A percentile compares a stretch with the other conserved stretches of the same genome.
phyloP scores from a whole-genome alignment of 2,113 vertebrate species.

The Macquaria australasica region DNA sequence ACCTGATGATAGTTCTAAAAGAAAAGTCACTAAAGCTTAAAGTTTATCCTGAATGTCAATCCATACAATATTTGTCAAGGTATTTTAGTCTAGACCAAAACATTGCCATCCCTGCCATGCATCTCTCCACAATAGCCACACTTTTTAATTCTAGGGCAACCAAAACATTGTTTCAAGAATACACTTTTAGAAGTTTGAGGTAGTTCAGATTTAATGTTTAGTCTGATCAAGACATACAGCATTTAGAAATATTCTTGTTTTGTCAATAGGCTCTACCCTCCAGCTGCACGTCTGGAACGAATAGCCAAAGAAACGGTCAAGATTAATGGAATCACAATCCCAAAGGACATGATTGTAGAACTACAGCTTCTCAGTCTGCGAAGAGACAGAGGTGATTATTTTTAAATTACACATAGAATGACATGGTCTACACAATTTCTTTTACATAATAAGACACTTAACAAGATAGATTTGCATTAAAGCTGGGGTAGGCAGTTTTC shows the following conservation, averaged over 20 bases:
- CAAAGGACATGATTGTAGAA: conserved; percentile 79
- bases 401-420: background rate
- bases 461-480: background rate
- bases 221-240: background rate
- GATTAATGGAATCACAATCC: conserved; percentile 83
- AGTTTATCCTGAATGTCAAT: background rate
- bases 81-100: background rate
- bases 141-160: background rate
- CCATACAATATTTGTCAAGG: background rate
- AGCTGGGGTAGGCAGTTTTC: no score
- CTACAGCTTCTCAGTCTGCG: conserved; percentile 83
- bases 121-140: no score
- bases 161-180: background rate
- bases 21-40: no score
- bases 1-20: no score
- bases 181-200: background rate
- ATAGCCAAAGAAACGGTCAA: conserved; percentile 85
- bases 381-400: conserved; percentile 83
- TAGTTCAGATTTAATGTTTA: background rate
- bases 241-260: background rate
- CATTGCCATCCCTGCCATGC: no score
- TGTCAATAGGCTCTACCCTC: conserved; percentile 77
- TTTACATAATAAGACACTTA: background rate
- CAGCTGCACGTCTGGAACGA: conserved; percentile 75
- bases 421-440: background rate